Conservation (phyloP, 35 echinoderm and acorn worm genomes). For the Patiria miniata region DNA sequence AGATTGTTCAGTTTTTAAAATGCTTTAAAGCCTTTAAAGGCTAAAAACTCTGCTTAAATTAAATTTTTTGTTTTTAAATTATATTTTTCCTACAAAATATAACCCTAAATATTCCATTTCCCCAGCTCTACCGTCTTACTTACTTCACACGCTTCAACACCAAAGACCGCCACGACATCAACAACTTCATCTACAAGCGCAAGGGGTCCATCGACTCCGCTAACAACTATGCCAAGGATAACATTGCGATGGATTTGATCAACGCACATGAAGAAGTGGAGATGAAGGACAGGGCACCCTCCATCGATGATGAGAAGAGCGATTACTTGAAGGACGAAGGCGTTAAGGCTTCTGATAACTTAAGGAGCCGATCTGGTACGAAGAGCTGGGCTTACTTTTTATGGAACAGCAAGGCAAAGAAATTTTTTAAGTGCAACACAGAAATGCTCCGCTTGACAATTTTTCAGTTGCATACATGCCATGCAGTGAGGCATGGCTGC, state of each 20-base stretch:
- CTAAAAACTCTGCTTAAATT: no score
- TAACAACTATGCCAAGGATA: neutral
- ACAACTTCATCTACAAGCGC: neutral
- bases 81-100: neutral
- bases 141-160: conserved; percentile 78
- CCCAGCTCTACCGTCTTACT: conserved; percentile 85
- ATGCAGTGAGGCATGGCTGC: no score
- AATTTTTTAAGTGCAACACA: neutral
- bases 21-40: no score
- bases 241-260: neutral
- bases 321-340: neutral
- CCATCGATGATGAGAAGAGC: neutral
- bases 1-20: no score
- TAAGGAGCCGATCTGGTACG: neutral
- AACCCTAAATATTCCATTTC: neutral
- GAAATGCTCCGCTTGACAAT: no score
- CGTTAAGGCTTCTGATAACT: neutral
- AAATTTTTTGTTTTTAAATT: no score
- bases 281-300: neutral
- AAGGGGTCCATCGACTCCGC: no score
- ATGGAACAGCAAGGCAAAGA: no score
- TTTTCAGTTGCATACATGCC: no score
- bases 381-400: neutral
- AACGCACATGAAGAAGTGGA: neutral
- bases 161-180: conserved; percentile 59